Evolutionary conservation across 2,113 vertebrate genomes (phyloP).

Genomic region (Struthio camelus): DNA sequence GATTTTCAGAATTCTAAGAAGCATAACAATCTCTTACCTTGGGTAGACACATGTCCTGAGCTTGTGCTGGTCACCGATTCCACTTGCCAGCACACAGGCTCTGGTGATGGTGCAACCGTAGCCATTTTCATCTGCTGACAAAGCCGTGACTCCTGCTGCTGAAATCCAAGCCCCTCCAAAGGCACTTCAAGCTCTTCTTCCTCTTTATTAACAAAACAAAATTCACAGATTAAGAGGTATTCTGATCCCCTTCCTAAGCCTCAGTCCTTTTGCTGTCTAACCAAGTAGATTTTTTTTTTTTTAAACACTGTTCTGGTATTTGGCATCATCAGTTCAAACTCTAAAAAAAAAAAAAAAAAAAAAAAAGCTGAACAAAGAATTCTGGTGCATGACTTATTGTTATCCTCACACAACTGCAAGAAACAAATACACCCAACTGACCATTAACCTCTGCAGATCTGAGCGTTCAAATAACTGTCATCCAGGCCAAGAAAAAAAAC

Average conservation of each 20-base stretch:
- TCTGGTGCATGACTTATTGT: neutral
- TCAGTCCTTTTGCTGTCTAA: neutral
- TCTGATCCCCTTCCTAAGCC: neutral
- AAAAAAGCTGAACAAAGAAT: rapidly evolving
- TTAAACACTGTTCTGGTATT: neutral
- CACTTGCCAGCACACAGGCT: slow-evolving; percentile 79
- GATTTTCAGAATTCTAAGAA: neutral
- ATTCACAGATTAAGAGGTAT: slow-evolving; percentile 54
- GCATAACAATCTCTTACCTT: slow-evolving; percentile 72
- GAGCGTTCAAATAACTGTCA: neutral
- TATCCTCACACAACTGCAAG: neutral
- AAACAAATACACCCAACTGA: neutral
- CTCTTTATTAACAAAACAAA: slow-evolving; percentile 67
- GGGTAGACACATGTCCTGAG: slow-evolving; percentile 69
- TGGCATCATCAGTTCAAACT: neutral
- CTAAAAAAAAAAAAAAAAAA: neutral
- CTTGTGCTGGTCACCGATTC: slow-evolving; percentile 78
- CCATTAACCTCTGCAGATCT: neutral
- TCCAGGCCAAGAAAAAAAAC: neutral
- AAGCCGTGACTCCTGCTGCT: slow-evolving; percentile 82
- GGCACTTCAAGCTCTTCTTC: slow-evolving; percentile 81
- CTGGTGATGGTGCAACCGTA: slow-evolving; percentile 73
- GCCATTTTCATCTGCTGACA: slow-evolving; percentile 89
- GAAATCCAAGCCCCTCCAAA: slow-evolving; percentile 80
- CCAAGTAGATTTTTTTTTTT: neutral